Percentiles rank a stretch among this genome's conserved stretches.
Evolutionary conservation across 2,797 vertebrate species (phyloP).

Genomic region (Lycodopsis pacificus): DNA sequence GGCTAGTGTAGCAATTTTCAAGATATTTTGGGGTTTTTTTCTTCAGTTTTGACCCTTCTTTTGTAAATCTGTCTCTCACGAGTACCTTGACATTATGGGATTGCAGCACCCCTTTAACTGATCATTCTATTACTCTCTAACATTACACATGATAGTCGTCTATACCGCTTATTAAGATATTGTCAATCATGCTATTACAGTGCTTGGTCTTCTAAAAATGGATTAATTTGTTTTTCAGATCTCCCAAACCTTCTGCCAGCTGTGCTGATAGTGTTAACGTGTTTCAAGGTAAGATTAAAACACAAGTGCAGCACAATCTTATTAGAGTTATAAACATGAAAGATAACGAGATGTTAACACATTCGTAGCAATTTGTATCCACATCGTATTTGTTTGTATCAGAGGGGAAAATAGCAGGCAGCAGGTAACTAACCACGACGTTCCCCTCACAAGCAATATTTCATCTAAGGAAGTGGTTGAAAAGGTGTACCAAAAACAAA

Average conservation of each 20-base stretch:
- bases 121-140: not conserved
- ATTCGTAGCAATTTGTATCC: not conserved
- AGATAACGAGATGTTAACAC: not conserved
- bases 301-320: not conserved
- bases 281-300: slow-evolving; percentile 62
- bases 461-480: slow-evolving; percentile 43
- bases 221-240: slow-evolving; percentile 55
- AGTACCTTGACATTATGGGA: not conserved
- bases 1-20: not conserved
- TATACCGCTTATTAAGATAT: not conserved
- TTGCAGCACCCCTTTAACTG: not conserved
- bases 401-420: not conserved
- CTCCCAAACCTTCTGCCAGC: slow-evolving; percentile 29
- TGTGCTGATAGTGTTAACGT: slow-evolving; percentile 47
- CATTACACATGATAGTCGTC: not conserved
- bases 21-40: not conserved
- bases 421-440: not conserved
- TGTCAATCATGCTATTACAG: not conserved
- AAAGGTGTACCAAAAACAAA: not conserved
- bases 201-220: not conserved
- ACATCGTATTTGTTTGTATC: not conserved
- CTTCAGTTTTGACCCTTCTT: not conserved
- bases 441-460: not conserved
- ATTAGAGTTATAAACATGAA: not conserved
- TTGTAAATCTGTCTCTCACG: not conserved